phyloP scores from a whole-genome alignment of 2,113 vertebrate genomes.

The Ramphastos sulfuratus region DNA sequence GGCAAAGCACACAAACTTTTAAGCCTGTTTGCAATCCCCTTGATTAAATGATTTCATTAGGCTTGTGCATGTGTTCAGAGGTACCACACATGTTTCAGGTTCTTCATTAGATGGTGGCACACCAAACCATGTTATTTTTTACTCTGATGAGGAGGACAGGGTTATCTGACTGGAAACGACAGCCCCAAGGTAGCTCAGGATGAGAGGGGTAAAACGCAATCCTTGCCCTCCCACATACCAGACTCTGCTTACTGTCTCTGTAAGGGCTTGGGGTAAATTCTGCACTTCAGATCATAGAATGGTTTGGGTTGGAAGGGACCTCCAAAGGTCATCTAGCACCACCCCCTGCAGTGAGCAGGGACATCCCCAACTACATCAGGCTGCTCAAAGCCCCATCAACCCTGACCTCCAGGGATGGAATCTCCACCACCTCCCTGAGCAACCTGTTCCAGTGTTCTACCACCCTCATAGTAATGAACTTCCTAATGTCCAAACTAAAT shows the following conservation, averaged over 20 bases:
- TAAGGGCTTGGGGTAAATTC: not conserved
- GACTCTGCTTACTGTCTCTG: not conserved
- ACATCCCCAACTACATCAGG: too few species aligned
- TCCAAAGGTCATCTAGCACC: too few species aligned
- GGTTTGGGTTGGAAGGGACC: too few species aligned
- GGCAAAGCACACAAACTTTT: constrained; percentile 43
- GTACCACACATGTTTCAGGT: not conserved
- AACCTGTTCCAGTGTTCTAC: too few species aligned
- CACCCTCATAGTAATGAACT: too few species aligned
- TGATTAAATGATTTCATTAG: constrained; percentile 67
- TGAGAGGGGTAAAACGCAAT: not conserved
- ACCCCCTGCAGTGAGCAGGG: too few species aligned
- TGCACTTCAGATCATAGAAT: not conserved
- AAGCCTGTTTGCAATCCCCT: constrained; percentile 28
- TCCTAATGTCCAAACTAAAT: too few species aligned
- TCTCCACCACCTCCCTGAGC: too few species aligned
- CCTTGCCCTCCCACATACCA: not conserved
- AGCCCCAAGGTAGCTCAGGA: not conserved
- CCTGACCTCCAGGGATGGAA: too few species aligned
- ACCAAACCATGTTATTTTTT: not conserved
- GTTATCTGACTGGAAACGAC: not conserved
- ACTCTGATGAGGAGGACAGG: not conserved
- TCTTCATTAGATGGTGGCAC: not conserved
- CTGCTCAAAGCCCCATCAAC: too few species aligned
- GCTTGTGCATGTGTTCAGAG: not conserved